These are phyloP conservation scores for Bombyx mori DNA, from an alignment of 1,140 invertebrate species.

Conservation along the genomic window DNA sequence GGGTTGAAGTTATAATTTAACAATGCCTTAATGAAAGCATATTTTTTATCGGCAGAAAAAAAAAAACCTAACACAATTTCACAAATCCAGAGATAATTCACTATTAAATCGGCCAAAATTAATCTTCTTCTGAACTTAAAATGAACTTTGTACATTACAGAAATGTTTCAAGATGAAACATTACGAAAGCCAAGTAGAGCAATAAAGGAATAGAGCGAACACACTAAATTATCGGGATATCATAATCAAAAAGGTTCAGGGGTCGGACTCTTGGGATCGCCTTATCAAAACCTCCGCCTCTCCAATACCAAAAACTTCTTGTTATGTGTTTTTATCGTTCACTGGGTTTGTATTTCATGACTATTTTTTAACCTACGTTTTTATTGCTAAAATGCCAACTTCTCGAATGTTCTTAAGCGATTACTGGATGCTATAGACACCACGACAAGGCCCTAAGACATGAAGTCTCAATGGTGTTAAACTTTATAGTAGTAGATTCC, in stretches of 20 bases:
- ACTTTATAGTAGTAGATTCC: neutral
- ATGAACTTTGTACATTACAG: too few relatives aligned
- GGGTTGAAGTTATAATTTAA: too few relatives aligned
- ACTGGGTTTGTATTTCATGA: neutral
- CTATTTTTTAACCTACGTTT: neutral
- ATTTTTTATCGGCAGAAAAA: too few relatives aligned
- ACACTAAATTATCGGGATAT: slow-evolving; percentile 12
- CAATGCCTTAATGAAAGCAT: too few relatives aligned
- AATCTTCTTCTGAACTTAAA: too few relatives aligned
- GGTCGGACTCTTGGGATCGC: slow-evolving; percentile 7
- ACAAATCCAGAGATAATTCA: too few relatives aligned
- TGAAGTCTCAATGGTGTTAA: neutral
- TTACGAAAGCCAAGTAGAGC: too few relatives aligned
- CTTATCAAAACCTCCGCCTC: slow-evolving; percentile 7
- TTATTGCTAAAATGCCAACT: neutral
- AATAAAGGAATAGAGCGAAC: slow-evolving; percentile 6
- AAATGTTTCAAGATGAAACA: too few relatives aligned
- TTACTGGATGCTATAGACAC: neutral
- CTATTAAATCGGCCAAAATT: too few relatives aligned
- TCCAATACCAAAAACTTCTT: slow-evolving; percentile 5
- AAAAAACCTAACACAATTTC: too few relatives aligned
- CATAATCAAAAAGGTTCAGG: slow-evolving; percentile 7
- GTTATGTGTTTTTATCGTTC: slow-evolving; percentile 10
- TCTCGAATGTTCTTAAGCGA: neutral
- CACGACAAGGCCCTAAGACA: neutral